phyloP scores from a whole-genome alignment of 2,888 invertebrate species.

The Parnassius mnemosyne region DNA sequence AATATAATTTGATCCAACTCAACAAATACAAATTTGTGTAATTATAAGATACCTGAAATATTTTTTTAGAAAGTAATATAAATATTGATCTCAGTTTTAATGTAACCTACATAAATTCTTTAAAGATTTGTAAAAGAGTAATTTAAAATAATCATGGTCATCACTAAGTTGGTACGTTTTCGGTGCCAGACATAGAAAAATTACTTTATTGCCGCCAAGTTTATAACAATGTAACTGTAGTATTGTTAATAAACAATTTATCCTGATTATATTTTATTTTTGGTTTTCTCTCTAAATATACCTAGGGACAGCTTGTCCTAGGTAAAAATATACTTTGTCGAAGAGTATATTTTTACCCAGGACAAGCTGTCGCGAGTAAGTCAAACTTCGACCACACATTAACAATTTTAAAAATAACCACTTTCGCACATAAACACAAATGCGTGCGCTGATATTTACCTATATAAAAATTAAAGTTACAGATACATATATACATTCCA shows the following conservation, averaged over 20 bases:
- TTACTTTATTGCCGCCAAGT: constrained; percentile 60
- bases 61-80: constrained; percentile 22
- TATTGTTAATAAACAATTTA: constrained; percentile 70
- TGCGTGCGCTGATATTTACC: too few relatives aligned
- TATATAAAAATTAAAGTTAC: too few relatives aligned
- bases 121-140: constrained; percentile 20
- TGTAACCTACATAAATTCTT: constrained; percentile 26
- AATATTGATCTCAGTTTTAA: constrained; percentile 35
- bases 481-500: too few relatives aligned
- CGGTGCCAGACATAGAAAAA: constrained; percentile 37
- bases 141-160: constrained; percentile 23
- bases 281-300: too few relatives aligned
- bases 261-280: background rate
- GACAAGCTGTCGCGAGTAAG: too few relatives aligned
- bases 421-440: too few relatives aligned
- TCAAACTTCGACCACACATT: too few relatives aligned
- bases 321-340: too few relatives aligned
- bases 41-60: constrained; percentile 11
- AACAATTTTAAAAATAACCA: too few relatives aligned
- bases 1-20: constrained; percentile 19
- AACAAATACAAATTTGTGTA: constrained; percentile 9
- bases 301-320: too few relatives aligned
- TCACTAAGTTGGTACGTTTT: constrained; percentile 31
- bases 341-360: too few relatives aligned
- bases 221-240: constrained; percentile 68